Evolutionary conservation across 2,797 vertebrate genomes (phyloP), one percentile per base, ranked within the genome.

Genomic region (Serranus cabrilla): DNA sequence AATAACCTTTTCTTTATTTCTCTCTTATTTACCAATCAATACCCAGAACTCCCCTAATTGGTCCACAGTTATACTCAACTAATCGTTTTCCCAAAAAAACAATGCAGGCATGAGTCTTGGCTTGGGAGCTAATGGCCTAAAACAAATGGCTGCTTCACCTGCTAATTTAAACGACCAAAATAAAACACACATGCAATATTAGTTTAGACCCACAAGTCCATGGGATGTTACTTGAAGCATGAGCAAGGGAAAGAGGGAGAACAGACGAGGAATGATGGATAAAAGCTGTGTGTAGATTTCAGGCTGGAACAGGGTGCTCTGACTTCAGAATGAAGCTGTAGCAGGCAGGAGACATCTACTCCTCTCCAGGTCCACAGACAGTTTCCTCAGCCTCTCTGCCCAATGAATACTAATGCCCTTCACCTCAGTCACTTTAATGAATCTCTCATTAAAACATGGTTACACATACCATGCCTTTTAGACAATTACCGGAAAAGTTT

Each of bases 221-320:
- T 65, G 70, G 74, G 75, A 64, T 57, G 40, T 71, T 37, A 39
- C 34, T 39, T 61, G 67, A 80, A 72, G 54, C 67, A 58, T 49
- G 74, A 77, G 63, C 74, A 73, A 63, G 62, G 40, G 45, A 68
- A 65, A 76, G 46, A 45, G 56, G 51, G 71, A 75, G 58, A 80
- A 47, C 58, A 66, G 51, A 46, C 31, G 34, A 67, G 66, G 65
- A 45, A 3, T 51, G 63, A 23, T 54, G 76, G 40, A 57, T 39
- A 40, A 57, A 80, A 40, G 54, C 54, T 47, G n/a, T 31, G 67
- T 49, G 51, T 63, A 55, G 31, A 76, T 51, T 39, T 61, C 54
- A 60, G 45, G 20, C 40, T 40, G 46, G 39, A 55, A 49, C 45
- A 39, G 14, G 7, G 18, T 7, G 18, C 20, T 47, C 20, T n/a